Base-by-base conservation (phyloP, 2,113 vertebrate genomes). In the Nothocercus julius region DNA sequence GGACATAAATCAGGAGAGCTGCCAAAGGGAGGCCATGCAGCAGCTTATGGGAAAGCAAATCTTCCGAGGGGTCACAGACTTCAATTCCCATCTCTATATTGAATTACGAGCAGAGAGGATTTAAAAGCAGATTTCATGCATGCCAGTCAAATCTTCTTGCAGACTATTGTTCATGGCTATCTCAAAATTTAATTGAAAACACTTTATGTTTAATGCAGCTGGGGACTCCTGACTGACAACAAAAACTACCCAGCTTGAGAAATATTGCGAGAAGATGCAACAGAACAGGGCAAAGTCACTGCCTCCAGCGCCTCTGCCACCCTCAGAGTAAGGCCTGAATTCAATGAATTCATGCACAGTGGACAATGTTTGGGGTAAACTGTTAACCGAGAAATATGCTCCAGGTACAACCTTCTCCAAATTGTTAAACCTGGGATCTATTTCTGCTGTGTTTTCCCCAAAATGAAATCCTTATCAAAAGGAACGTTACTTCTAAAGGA, bases 121-220 rank as follows among this genome's bases (percentile, higher is more conserved):
- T 73, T 63, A 77, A 85, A 87, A 5, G 61, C 58, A 69, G 20
- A 74, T 77, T 77, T 85, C 49, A 80, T 2, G n/a, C 76, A 59
- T 9, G 20, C 8, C 2, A 13, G 62, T 32, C 56, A 87, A 91
- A 90, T 85, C 66, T 66, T 53, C 86, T 42, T 56, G 70, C 70
- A 85, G 58, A 82, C 70, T 19, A 42, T 1, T 72, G 87, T 49
- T 82, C 42, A 1, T 12, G 42, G 42, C 42, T 79, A 61, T 22
- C 75, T 79, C 75, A 47, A 72, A 91, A 82, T 5, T 56, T 89
- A 87, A 92, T 85, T 92, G 86, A 87, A 91, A 95, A 89, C 58
- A 34, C 25, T 24, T 19, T 7, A 11, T 42, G 28, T 58, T 72
- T 68, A 87, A 76, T 40, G 63, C 32, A 64, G 66, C 21, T 61